These are phyloP conservation scores for Torymus tubicola DNA, from an alignment of 2,888 invertebrate genomes.

Conservation along the genomic window DNA sequence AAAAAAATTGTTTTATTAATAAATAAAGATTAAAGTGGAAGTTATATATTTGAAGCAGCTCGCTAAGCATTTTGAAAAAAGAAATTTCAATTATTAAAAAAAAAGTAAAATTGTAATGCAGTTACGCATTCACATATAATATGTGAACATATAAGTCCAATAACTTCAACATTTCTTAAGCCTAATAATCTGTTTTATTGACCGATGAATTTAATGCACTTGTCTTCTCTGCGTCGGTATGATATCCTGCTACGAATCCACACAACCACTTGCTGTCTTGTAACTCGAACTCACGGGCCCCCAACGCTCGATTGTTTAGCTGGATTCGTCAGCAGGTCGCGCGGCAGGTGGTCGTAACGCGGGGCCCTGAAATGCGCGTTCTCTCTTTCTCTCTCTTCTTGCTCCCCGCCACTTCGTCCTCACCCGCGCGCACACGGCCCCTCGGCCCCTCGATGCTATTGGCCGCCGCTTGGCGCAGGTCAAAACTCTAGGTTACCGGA, in stretches of 20 bases:
- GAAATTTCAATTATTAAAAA: no score
- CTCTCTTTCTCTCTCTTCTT: constrained; percentile 1
- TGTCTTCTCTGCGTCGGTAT: constrained; percentile 28
- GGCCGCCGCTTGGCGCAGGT: constrained; percentile 49
- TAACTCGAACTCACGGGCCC: neutral
- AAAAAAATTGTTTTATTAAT: no score
- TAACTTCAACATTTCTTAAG: no score
- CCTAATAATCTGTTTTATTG: constrained; percentile 22
- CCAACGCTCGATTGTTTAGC: neutral
- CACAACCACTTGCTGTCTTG: neutral
- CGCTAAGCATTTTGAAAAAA: no score
- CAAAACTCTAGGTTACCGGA: constrained; percentile 25
- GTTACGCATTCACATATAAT: no score
- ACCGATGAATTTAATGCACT: neutral
- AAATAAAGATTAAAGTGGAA: no score
- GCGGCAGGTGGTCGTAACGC: constrained; percentile 48
- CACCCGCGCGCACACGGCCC: neutral
- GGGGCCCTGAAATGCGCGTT: neutral
- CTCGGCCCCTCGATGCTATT: constrained; percentile 17
- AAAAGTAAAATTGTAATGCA: no score
- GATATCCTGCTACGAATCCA: neutral
- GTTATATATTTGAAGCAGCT: no score
- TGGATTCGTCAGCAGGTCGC: constrained; percentile 50
- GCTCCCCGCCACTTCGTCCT: neutral
- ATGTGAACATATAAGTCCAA: no score